phyloP scores from a whole-genome alignment of 2,888 invertebrate species.

The Euzetes globulus region DNA sequence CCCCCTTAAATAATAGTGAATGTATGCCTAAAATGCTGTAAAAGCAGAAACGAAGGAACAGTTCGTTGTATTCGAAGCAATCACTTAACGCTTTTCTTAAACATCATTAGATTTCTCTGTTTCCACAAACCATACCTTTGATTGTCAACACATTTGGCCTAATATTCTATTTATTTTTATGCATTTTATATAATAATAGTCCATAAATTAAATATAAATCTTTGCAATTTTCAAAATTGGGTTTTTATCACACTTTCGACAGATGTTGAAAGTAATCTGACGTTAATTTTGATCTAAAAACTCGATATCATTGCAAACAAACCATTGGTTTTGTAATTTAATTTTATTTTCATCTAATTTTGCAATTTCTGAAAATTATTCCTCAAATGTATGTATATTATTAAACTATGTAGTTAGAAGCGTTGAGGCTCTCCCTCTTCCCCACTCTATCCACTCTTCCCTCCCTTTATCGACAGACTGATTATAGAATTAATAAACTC shows the following conservation, averaged over 20 bases:
- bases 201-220: background rate
- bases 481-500: slow-evolving; percentile 23
- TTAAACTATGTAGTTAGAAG: no score
- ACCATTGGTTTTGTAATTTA: background rate
- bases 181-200: background rate
- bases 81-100: no score
- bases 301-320: background rate
- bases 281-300: background rate
- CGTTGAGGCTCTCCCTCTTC: no score
- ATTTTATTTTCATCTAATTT: background rate
- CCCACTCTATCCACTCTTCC: background rate
- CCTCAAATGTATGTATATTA: no score
- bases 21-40: background rate
- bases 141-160: background rate
- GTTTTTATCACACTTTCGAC: background rate
- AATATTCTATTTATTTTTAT: background rate
- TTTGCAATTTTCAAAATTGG: background rate
- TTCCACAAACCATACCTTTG: no score
- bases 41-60: no score
- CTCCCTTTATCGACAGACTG: background rate
- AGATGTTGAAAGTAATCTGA: background rate
- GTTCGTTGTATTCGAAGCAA: no score
- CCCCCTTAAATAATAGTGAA: background rate
- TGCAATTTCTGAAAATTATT: background rate
- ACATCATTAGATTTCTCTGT: no score